Evolutionary conservation across 1,140 invertebrate genomes (phyloP).

Genomic region (Tenebrio molitor): DNA sequence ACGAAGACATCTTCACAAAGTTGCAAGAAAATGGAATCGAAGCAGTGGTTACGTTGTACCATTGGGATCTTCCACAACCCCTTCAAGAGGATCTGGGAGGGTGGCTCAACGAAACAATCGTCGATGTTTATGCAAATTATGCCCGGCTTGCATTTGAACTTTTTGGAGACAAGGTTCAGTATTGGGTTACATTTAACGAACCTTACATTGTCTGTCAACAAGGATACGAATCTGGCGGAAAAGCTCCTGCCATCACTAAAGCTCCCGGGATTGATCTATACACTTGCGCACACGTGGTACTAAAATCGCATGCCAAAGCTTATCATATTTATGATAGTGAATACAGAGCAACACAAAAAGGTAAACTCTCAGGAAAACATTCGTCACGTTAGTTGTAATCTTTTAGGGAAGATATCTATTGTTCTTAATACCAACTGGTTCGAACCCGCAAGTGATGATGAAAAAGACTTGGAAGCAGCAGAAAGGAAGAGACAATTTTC

Average conservation of each 20-base stretch:
- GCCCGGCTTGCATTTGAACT: constrained; percentile 57
- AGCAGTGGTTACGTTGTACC: constrained; percentile 69
- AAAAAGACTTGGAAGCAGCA: constrained; percentile 48
- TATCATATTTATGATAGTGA: constrained; percentile 58
- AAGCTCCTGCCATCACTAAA: constrained; percentile 53
- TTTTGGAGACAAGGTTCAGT: constrained; percentile 64
- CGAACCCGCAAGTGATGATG: constrained; percentile 29
- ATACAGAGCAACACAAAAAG: constrained; percentile 54
- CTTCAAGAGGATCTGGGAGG: constrained; percentile 70
- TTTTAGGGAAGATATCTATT: constrained; percentile 18
- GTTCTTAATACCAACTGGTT: constrained; percentile 28
- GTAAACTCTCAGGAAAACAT: constrained; percentile 44
- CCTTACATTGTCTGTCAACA: constrained; percentile 62
- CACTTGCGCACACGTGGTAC: constrained; percentile 56
- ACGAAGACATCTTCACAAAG: constrained; percentile 70
- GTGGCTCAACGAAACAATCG: constrained; percentile 65
- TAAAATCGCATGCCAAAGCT: constrained; percentile 58
- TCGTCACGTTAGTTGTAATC: not conserved
- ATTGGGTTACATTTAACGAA: constrained; percentile 71
- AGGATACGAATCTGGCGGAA: constrained; percentile 50
- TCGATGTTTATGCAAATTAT: constrained; percentile 63
- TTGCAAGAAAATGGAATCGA: constrained; percentile 67
- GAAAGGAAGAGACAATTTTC: constrained; percentile 45
- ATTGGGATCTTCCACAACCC: constrained; percentile 65
- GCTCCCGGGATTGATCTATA: constrained; percentile 57